These are phyloP conservation scores for Augochlora pura DNA, from an alignment of 1,140 invertebrate genomes.

Conservation along the genomic window DNA sequence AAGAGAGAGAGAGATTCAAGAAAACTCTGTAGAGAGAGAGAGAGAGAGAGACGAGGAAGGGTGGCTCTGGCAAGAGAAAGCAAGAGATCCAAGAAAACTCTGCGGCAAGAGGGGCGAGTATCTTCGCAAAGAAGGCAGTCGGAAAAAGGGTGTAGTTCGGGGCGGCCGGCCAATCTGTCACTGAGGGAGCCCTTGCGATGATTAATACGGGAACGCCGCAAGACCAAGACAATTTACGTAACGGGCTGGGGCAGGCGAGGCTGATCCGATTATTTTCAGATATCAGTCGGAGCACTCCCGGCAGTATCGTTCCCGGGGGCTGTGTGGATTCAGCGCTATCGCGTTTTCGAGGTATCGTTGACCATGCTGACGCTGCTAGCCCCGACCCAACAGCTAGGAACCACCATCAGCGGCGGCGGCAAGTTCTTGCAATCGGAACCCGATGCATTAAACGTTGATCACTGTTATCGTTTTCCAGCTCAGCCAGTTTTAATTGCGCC, in stretches of 20 bases:
- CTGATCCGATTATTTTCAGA: conserved; percentile 55
- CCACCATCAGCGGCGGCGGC: no score
- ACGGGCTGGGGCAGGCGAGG: conserved; percentile 47
- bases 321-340: background rate
- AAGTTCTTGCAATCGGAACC: conserved; percentile 16
- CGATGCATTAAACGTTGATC: conserved; percentile 40
- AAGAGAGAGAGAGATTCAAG: no score
- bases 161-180: conserved; percentile 53
- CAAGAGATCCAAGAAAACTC: background rate
- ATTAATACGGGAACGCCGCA: conserved; percentile 63
- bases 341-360: conserved; percentile 1
- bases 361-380: conserved; percentile 14
- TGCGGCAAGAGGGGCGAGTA: background rate
- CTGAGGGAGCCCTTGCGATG: conserved; percentile 53
- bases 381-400: background rate
- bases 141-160: conserved; percentile 38
- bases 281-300: conserved; percentile 15
- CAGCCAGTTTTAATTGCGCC: conserved; percentile 48
- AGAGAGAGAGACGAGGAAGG: no score
- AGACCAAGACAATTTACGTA: conserved; percentile 65
- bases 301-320: background rate
- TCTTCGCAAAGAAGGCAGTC: background rate
- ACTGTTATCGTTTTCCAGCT: conserved; percentile 48
- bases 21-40: background rate
- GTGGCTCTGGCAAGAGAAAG: no score